Conservation (phyloP, 2,888 invertebrate genomes). For the Ormyrus rosae region DNA sequence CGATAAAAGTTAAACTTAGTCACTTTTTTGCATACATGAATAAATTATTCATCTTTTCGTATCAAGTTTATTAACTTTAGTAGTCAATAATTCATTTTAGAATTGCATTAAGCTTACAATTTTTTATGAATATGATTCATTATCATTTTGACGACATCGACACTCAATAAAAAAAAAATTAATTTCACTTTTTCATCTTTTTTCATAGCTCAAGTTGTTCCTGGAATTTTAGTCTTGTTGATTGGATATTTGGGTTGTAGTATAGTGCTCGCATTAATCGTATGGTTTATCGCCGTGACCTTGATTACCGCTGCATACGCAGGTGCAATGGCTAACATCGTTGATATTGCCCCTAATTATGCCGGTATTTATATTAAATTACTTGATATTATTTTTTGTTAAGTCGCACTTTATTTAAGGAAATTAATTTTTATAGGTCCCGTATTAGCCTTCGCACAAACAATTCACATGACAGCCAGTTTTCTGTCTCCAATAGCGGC, state of each 20-base stretch:
- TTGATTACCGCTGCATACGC: conserved; percentile 85
- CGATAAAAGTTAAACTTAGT: too few relatives aligned
- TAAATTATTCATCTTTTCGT: too few relatives aligned
- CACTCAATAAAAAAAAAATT: too few relatives aligned
- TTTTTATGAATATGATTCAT: too few relatives aligned
- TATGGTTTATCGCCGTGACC: conserved; percentile 84
- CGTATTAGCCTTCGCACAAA: conserved; percentile 85
- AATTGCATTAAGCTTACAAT: too few relatives aligned
- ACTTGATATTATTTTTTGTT: background rate
- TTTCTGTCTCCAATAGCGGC: conserved; percentile 83
- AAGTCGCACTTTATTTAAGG: background rate
- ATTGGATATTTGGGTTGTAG: conserved; percentile 82
- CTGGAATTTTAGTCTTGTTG: conserved; percentile 80
- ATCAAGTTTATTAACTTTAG: too few relatives aligned
- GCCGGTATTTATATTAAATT: conserved; percentile 76
- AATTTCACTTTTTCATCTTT: too few relatives aligned
- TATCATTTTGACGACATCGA: too few relatives aligned
- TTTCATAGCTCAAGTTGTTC: conserved; percentile 81
- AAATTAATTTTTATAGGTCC: conserved; percentile 75
- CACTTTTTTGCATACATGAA: too few relatives aligned
- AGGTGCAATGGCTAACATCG: conserved; percentile 86
- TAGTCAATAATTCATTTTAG: too few relatives aligned
- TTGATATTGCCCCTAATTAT: conserved; percentile 87
- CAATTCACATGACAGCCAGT: conserved; percentile 87
- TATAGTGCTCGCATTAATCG: conserved; percentile 78